Percentiles rank a stretch among this genome's conserved stretches.
Evolutionary conservation across 1,140 invertebrate genomes (phyloP).

Genomic region (Sitodiplosis mosellana): DNA sequence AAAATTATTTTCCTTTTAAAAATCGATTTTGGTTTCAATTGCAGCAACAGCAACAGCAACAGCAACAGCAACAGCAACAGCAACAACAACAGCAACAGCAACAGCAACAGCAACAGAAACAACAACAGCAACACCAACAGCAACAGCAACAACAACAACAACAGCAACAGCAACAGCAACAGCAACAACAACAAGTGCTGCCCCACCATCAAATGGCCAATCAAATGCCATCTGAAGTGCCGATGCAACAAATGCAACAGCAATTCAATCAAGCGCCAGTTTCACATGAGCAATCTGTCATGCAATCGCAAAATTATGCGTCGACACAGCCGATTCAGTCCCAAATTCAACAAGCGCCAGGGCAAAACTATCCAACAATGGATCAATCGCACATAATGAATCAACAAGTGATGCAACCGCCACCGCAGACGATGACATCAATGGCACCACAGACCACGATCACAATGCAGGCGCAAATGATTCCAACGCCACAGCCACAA

Average conservation of each 20-base stretch:
- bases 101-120: slow-evolving; percentile 5
- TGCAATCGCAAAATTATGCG: too few species aligned
- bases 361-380: background rate
- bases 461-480: background rate
- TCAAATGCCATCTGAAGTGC: background rate
- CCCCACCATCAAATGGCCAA: background rate
- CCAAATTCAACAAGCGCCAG: background rate
- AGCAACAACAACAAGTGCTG: background rate
- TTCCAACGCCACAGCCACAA: background rate
- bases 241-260: too few species aligned
- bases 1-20: too few species aligned
- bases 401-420: slow-evolving; percentile 2
- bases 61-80: background rate
- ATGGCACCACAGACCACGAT: background rate
- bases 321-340: too few species aligned
- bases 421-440: background rate
- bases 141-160: slow-evolving; percentile 9
- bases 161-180: slow-evolving; percentile 5
- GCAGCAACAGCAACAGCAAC: background rate
- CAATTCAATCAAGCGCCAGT: too few species aligned
- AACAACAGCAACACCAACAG: slow-evolving; percentile 10
- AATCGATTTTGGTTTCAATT: too few species aligned
- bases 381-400: background rate
- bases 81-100: background rate
- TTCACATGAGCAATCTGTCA: background rate